Conservation (phyloP, 30 jellyfish, hydroid and myxozoan species). For the Aurelia coerulea region DNA sequence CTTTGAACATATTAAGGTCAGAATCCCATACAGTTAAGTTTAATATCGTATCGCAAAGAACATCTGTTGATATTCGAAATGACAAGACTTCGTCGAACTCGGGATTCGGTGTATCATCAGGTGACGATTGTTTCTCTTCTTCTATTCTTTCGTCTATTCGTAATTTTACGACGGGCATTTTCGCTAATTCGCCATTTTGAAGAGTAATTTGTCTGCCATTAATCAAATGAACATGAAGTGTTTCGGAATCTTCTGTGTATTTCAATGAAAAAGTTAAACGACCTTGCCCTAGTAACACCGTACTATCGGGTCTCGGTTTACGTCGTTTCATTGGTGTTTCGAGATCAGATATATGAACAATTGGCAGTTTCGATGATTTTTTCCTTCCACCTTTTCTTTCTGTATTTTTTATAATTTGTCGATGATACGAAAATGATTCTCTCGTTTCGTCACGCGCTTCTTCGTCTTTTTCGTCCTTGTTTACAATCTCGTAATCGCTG, state of each 20-base stretch:
- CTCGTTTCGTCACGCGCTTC: not conserved
- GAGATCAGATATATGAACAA: conserved; percentile 18
- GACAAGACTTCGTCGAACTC: conserved; percentile 87
- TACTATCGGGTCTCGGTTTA: conserved; percentile 83
- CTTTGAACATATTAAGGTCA: conserved; percentile 51
- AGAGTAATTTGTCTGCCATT: conserved; percentile 83
- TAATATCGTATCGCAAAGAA: conserved; percentile 52
- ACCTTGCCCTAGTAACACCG: conserved; percentile 74
- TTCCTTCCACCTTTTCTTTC: not conserved
- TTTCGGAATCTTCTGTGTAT: conserved; percentile 49
- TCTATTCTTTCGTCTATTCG: conserved; percentile 56
- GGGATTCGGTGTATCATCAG: conserved; percentile 95
- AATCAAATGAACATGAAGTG: conserved; percentile 72
- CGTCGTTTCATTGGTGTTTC: conserved; percentile 31
- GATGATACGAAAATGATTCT: not conserved
- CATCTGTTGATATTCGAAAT: conserved; percentile 41
- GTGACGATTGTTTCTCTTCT: conserved; percentile 85
- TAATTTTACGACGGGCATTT: conserved; percentile 78
- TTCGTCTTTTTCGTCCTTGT: conserved; percentile 7
- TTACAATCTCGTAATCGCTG: conserved; percentile 9
- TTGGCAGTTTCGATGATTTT: conserved; percentile 46
- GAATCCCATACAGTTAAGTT: conserved; percentile 81
- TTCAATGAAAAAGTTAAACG: conserved; percentile 67
- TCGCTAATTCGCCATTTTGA: conserved; percentile 73
- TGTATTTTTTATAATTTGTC: not conserved